A percentile compares a stretch with the other conserved stretches of the same genome.
Evolutionary conservation across 2,113 vertebrate genomes (phyloP).

Genomic region (Etheostoma spectabile): DNA sequence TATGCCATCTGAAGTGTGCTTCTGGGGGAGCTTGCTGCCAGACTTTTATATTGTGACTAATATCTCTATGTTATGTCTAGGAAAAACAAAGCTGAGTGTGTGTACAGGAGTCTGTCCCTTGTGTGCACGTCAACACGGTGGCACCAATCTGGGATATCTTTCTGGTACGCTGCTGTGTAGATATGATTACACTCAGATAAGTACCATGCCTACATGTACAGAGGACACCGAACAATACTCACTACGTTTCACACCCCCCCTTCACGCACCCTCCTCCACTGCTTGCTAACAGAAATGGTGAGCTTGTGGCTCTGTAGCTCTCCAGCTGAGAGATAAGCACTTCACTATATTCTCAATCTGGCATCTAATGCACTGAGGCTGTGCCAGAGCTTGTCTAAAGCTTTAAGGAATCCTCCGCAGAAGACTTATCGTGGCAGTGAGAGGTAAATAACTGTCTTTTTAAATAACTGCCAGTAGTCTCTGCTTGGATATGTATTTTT

Average conservation of each 20-base stretch:
- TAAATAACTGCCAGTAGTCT: constrained; percentile 35
- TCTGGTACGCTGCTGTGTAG: constrained; percentile 51
- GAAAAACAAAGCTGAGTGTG: constrained; percentile 69
- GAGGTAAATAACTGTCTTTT: constrained; percentile 58
- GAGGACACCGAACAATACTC: constrained; percentile 63
- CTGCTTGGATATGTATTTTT: constrained; percentile 24
- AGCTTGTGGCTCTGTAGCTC: constrained; percentile 58
- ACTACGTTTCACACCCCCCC: constrained; percentile 27
- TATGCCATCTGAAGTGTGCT: constrained; percentile 74
- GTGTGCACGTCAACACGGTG: constrained; percentile 36
- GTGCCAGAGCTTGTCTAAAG: constrained; percentile 64
- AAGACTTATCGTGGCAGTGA: constrained; percentile 55
- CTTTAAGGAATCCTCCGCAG: constrained; percentile 61
- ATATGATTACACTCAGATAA: constrained; percentile 79
- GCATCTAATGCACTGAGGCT: constrained; percentile 55
- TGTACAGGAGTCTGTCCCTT: constrained; percentile 41
- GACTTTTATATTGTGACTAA: constrained; percentile 82
- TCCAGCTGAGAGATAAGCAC: constrained; percentile 75
- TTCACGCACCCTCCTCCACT: constrained; percentile 12
- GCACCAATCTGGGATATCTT: constrained; percentile 66
- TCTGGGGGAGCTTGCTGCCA: constrained; percentile 72
- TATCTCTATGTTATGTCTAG: constrained; percentile 79
- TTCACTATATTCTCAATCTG: constrained; percentile 70
- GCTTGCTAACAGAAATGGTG: constrained; percentile 47
- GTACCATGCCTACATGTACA: constrained; percentile 45